Conservation (phyloP, 2,113 vertebrate genomes). For the Upupa epops region DNA sequence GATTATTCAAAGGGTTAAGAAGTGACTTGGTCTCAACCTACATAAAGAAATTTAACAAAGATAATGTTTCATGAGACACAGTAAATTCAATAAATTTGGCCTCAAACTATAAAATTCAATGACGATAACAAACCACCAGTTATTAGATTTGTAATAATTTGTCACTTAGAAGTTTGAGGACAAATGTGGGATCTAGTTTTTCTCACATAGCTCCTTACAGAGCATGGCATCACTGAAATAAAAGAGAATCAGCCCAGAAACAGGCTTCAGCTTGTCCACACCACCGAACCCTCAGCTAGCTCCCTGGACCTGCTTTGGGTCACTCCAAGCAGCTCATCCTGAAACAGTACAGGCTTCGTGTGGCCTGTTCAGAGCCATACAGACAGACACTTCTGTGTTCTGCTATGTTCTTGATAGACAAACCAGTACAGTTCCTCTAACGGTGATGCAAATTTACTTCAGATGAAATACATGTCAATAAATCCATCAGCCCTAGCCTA, state of each 20-base stretch:
- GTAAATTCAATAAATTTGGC: background rate
- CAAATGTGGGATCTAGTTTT: background rate
- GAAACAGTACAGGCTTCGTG: rapidly evolving
- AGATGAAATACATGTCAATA: too few species aligned
- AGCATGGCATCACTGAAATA: background rate
- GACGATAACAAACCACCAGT: background rate
- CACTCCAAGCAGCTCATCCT: background rate
- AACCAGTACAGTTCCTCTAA: rapidly evolving
- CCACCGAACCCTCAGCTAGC: background rate
- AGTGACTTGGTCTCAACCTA: background rate
- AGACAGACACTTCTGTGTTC: background rate
- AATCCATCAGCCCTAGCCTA: background rate
- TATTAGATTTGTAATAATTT: background rate
- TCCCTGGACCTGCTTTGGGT: background rate
- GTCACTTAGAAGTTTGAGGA: background rate
- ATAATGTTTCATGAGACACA: background rate
- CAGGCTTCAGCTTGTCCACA: background rate
- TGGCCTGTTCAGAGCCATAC: background rate
- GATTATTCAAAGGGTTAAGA: background rate
- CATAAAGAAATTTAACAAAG: background rate
- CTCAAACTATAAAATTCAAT: background rate
- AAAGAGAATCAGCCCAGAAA: background rate
- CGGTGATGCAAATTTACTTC: background rate
- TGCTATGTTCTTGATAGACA: background rate
- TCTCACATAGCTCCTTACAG: rapidly evolving